A percentile compares a stretch with the other conserved stretches of the same genome.
Evolutionary conservation across 2,888 invertebrate genomes (phyloP).

Genomic region (Acrobeloides nanus): DNA sequence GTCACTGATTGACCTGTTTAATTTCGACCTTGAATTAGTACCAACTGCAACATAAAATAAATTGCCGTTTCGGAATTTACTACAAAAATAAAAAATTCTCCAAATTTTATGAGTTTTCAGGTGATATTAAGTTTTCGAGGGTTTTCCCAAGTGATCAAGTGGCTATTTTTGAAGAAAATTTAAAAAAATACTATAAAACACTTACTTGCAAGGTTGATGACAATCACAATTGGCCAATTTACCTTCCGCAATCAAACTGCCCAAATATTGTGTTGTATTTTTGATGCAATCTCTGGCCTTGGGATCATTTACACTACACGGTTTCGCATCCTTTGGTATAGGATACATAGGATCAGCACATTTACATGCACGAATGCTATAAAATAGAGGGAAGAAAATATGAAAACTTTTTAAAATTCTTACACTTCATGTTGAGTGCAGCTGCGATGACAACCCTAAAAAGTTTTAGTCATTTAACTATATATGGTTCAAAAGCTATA

Average conservation of each 20-base stretch:
- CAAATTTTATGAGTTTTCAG: too few species aligned
- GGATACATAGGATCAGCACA: conserved; percentile 53
- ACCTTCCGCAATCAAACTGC: conserved; percentile 36
- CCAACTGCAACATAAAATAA: too few species aligned
- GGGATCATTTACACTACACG: conserved; percentile 41
- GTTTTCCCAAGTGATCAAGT: too few species aligned
- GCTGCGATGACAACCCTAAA: conserved; percentile 47
- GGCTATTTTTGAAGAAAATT: too few species aligned
- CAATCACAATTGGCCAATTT: conserved; percentile 38
- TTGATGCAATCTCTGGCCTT: conserved; percentile 46
- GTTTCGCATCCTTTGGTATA: conserved; percentile 23
- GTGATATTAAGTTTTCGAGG: too few species aligned
- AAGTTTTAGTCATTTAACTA: too few species aligned
- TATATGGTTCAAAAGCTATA: too few species aligned
- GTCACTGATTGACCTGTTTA: too few species aligned
- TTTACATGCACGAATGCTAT: conserved; percentile 38
- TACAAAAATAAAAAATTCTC: too few species aligned
- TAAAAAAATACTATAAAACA: neutral
- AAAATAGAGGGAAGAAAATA: conserved; percentile 47
- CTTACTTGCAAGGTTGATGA: conserved; percentile 51
- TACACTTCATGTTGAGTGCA: conserved; percentile 48
- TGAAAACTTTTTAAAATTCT: too few species aligned
- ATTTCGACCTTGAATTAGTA: too few species aligned
- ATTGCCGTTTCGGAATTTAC: too few species aligned
- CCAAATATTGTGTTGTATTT: conserved; percentile 41